Evolutionary conservation across 2,113 vertebrate genomes (phyloP).

Genomic region (Andinoacara biseriatus): DNA sequence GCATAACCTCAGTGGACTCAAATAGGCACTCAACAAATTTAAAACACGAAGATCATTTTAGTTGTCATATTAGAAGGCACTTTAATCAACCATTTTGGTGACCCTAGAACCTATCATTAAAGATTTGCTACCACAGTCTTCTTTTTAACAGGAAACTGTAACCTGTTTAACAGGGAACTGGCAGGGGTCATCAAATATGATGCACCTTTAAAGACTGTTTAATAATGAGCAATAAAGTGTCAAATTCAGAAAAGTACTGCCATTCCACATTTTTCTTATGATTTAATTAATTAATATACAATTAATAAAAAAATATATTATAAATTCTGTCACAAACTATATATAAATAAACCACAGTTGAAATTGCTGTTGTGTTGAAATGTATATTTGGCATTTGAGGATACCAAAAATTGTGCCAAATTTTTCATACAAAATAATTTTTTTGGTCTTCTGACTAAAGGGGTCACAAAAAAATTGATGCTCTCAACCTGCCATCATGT

Average conservation of each 20-base stretch:
- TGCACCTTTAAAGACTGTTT: background rate
- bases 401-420: background rate
- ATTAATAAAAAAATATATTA: no score
- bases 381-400: no score
- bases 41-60: background rate
- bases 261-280: background rate
- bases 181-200: background rate
- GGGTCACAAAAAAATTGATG: background rate
- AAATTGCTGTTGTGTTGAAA: background rate
- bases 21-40: background rate
- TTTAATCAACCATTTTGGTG: background rate
- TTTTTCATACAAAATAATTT: background rate
- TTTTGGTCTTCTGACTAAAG: no score
- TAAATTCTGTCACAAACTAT: background rate
- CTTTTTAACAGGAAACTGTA: no score
- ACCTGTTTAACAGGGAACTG: no score
- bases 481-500: background rate
- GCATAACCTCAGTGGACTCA: background rate
- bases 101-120: background rate
- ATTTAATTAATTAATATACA: background rate
- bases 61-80: background rate
- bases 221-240: background rate
- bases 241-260: background rate
- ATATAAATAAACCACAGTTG: background rate
- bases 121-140: background rate